Percentiles rank a stretch among this genome's conserved stretches.
Evolutionary conservation across 2,888 invertebrate species (phyloP).

Genomic region (Drosophila kuntzei): DNA sequence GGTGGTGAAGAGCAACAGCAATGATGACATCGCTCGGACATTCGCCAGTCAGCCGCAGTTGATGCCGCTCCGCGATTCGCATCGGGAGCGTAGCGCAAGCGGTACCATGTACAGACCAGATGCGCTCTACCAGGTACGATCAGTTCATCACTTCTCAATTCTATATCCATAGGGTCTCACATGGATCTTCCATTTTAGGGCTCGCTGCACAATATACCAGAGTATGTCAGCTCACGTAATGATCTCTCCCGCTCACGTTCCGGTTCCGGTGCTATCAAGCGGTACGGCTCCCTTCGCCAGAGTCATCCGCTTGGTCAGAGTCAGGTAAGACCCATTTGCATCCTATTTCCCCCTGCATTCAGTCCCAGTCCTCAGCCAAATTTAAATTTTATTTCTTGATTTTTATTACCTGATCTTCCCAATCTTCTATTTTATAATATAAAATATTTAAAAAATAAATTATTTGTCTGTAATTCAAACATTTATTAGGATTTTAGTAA

Average conservation of each 20-base stretch:
- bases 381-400: background rate
- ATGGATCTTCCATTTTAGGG: constrained; percentile 74
- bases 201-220: constrained; percentile 87
- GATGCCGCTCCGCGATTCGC: constrained; percentile 70
- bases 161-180: background rate
- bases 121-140: constrained; percentile 92
- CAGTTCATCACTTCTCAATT: background rate
- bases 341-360: no score
- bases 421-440: background rate
- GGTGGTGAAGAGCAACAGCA: constrained; percentile 72
- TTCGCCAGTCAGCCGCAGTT: constrained; percentile 90
- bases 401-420: background rate
- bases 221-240: constrained; percentile 86
- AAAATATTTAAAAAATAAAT: no score
- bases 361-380: background rate
- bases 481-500: constrained; percentile 1
- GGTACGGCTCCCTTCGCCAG: constrained; percentile 85
- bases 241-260: constrained; percentile 84
- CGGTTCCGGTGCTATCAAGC: constrained; percentile 79
- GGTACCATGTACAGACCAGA: constrained; percentile 95
- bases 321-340: constrained; percentile 64
- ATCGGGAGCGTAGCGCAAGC: constrained; percentile 87
- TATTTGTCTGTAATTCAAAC: no score
- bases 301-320: constrained; percentile 73
- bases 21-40: constrained; percentile 85